phyloP scores from a whole-genome alignment of 2,113 vertebrate species.

The Etheostoma spectabile region DNA sequence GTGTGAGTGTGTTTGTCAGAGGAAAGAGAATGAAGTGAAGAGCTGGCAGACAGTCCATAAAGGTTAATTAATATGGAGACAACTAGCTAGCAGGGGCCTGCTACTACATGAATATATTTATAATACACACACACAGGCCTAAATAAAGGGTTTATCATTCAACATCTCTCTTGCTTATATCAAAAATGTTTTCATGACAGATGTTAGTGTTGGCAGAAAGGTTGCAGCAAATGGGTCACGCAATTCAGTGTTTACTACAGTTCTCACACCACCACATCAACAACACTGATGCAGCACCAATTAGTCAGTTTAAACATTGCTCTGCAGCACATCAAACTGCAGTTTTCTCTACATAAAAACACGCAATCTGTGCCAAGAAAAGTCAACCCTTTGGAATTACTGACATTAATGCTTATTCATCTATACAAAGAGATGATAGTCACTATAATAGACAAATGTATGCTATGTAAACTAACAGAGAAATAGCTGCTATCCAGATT shows the following conservation, averaged over 20 bases:
- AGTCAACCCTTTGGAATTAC: too few relatives aligned
- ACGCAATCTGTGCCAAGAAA: background rate
- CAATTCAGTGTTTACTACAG: slow-evolving; percentile 22
- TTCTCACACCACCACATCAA: slow-evolving; percentile 14
- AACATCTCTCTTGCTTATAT: slow-evolving; percentile 7
- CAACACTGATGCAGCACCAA: slow-evolving; percentile 20
- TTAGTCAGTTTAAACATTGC: slow-evolving; percentile 39
- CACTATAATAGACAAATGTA: too few relatives aligned
- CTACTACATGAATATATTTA: slow-evolving; percentile 72
- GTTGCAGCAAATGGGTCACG: slow-evolving; percentile 8
- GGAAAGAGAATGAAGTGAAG: slow-evolving; percentile 70
- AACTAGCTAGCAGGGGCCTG: slow-evolving; percentile 53
- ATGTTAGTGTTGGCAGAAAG: slow-evolving; percentile 26
- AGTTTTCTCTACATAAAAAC: slow-evolving; percentile 12
- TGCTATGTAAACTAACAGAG: too few relatives aligned
- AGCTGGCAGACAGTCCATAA: slow-evolving; percentile 80
- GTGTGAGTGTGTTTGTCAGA: slow-evolving; percentile 27
- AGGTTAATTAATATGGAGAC: slow-evolving; percentile 85
- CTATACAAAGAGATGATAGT: too few relatives aligned
- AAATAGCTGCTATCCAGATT: too few relatives aligned
- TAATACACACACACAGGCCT: slow-evolving; percentile 29
- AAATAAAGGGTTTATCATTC: slow-evolving; percentile 31
- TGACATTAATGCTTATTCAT: too few relatives aligned
- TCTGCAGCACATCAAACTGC: slow-evolving; percentile 17
- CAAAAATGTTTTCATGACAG: slow-evolving; percentile 29